phyloP scores from a whole-genome alignment of 2,888 invertebrate genomes.

The Zygothrica quintamaculata region DNA sequence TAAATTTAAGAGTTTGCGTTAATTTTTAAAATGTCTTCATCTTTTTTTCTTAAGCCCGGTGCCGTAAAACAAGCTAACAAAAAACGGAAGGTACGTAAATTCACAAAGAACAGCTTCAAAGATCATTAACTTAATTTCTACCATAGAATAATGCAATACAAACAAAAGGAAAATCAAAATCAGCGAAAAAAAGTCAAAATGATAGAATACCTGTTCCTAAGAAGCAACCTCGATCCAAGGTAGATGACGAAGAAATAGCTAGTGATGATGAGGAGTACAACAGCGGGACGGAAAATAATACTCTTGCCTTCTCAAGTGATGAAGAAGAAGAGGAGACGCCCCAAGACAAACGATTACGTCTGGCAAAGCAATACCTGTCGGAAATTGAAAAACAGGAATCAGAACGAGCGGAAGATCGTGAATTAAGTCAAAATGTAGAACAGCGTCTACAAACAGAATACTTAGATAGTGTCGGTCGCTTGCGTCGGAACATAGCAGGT shows the following conservation, averaged over 20 bases:
- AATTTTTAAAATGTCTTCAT: slow-evolving; percentile 83
- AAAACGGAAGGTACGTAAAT: slow-evolving; percentile 85
- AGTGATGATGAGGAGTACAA: slow-evolving; percentile 88
- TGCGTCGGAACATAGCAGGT: slow-evolving; percentile 91
- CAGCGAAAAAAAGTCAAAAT: slow-evolving; percentile 45
- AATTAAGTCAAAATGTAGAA: slow-evolving; percentile 86
- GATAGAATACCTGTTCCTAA: slow-evolving; percentile 81
- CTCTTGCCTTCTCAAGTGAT: slow-evolving; percentile 73
- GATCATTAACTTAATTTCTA: background rate
- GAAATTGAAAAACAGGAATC: slow-evolving; percentile 93
- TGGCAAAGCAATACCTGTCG: slow-evolving; percentile 95
- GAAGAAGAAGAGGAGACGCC: slow-evolving; percentile 88
- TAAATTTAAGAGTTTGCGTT: slow-evolving; percentile 31
- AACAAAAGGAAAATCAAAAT: slow-evolving; percentile 38
- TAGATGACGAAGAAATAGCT: slow-evolving; percentile 87
- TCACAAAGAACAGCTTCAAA: too few relatives aligned
- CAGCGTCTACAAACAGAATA: slow-evolving; percentile 93
- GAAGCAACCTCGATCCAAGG: slow-evolving; percentile 60
- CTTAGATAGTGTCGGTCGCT: slow-evolving; percentile 92
- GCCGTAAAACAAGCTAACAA: slow-evolving; percentile 85
- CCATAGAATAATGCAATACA: slow-evolving; percentile 33
- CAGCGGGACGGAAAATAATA: slow-evolving; percentile 84
- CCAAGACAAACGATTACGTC: slow-evolving; percentile 94
- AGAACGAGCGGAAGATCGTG: slow-evolving; percentile 88
- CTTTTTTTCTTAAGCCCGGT: slow-evolving; percentile 87